Evolutionary conservation across 2,888 invertebrate species (phyloP), one percentile per base, ranked within the genome.

Genomic region (Corbicula japonica): DNA sequence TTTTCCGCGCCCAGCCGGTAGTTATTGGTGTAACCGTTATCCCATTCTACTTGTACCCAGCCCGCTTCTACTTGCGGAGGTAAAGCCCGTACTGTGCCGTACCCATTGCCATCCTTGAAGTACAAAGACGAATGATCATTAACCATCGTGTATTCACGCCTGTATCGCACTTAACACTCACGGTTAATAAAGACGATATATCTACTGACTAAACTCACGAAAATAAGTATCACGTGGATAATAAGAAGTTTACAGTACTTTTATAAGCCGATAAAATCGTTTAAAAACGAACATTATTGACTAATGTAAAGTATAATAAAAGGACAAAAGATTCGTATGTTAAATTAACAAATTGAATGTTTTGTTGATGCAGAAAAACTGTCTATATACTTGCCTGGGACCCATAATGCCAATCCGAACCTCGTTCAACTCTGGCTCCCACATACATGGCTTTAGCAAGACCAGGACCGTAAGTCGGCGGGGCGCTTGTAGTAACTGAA

Each of bases 41-140:
- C 61, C 77, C 77, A 77, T 21, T 63, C 41, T 0, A 77, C 72
- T 26, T 34, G 38, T n/a, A 77, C 72, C 77, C 77, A 77, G 10
- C 72, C 72, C 0, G 12, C 18, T 18, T n/a, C 18, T 18, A 30
- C 18, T 15, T 60, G 35, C 6, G 52, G n/a, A 18, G 34, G 32
- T 3, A 75, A 15, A 0, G 21, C 26, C 2, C 28, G 30, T 1
- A 75, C 69, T 28, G 54, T 63, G 12, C 75, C 75, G 15, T 12
- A 1, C 5, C 75, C 69, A 23, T 50, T 54, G 21, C 69, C 46
- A 52, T 75, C 75, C 75, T 75, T n/a, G 6, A 52, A 68, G 12
- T n/a, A n/a, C n/a, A n/a, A n/a, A n/a, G n/a, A n/a, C n/a, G n/a
- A n/a, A n/a, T n/a, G n/a, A n/a, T n/a, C n/a, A n/a, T n/a, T n/a